These are phyloP conservation scores for Caenorhabditis zanzibari DNA, from an alignment of 2,888 invertebrate genomes.

Conservation along the genomic window DNA sequence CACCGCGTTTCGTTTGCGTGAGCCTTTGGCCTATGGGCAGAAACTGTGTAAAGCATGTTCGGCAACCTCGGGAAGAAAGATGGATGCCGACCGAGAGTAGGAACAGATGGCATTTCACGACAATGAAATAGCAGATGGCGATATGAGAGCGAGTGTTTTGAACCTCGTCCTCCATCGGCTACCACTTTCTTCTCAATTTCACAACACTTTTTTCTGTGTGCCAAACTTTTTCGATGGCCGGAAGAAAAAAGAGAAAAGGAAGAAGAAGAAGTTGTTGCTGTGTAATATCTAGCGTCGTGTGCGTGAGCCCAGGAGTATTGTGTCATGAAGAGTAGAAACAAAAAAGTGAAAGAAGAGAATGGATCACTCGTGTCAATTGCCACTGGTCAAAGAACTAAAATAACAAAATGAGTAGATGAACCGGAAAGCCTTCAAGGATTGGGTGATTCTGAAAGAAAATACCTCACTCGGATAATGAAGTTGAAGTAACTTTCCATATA, in stretches of 20 bases:
- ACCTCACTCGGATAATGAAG: too few relatives aligned
- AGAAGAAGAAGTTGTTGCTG: constrained; percentile 14
- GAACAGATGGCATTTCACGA: constrained; percentile 62
- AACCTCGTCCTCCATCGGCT: constrained; percentile 57
- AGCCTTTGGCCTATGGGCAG: constrained; percentile 27
- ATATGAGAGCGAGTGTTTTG: constrained; percentile 59
- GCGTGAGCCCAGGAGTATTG: constrained; percentile 30
- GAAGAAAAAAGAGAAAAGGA: not conserved
- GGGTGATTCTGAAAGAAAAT: not conserved
- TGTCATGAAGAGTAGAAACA: constrained; percentile 43
- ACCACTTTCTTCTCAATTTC: constrained; percentile 42
- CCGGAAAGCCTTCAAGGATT: not conserved
- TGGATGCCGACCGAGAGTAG: constrained; percentile 41
- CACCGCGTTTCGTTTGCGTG: constrained; percentile 32
- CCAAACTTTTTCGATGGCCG: constrained; percentile 36
- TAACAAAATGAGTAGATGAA: not conserved
- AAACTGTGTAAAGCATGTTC: constrained; percentile 65
- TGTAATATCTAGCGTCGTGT: constrained; percentile 58
- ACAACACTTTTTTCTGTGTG: constrained; percentile 45
- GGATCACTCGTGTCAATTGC: constrained; percentile 47
- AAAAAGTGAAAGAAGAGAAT: constrained; percentile 27
- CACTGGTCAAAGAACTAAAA: constrained; percentile 47
- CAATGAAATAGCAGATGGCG: constrained; percentile 64
- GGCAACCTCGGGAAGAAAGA: constrained; percentile 39
- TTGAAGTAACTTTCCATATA: too few relatives aligned